Percentiles rank a stretch among this genome's conserved stretches.
These are phyloP conservation scores for Centropus unirufus DNA, from an alignment of 2,113 vertebrate genomes.

Conservation along the genomic window DNA sequence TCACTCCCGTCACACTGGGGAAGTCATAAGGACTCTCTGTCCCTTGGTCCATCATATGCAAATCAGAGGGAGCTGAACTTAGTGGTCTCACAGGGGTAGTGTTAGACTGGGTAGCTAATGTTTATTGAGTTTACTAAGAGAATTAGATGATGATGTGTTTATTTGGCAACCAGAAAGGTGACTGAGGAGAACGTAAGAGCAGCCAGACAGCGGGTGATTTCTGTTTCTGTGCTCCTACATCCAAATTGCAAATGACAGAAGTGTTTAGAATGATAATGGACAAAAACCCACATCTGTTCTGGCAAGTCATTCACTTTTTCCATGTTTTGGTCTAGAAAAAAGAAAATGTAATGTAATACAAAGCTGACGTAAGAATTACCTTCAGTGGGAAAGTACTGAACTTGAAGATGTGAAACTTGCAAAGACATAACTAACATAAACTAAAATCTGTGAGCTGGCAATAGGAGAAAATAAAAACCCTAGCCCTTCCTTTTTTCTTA, in stretches of 20 bases:
- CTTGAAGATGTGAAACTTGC: not conserved
- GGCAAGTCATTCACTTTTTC: not conserved
- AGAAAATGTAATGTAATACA: not conserved
- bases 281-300: not conserved
- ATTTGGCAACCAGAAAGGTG: fast-evolving
- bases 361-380: not conserved
- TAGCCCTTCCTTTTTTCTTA: not conserved
- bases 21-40: not conserved
- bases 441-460: not conserved
- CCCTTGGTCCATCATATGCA: not conserved
- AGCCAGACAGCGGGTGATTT: fast-evolving
- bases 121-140: not conserved
- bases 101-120: not conserved
- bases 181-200: not conserved
- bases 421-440: not conserved
- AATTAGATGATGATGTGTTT: not conserved
- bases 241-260: not conserved
- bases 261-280: not conserved
- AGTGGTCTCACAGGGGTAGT: not conserved
- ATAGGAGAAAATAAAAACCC: not conserved
- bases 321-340: not conserved
- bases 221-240: not conserved
- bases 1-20: not conserved
- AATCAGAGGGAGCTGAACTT: not conserved
- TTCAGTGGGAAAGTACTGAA: not conserved